Conservation (phyloP, 2,797 vertebrate species). For the Enteromius argenteus region DNA sequence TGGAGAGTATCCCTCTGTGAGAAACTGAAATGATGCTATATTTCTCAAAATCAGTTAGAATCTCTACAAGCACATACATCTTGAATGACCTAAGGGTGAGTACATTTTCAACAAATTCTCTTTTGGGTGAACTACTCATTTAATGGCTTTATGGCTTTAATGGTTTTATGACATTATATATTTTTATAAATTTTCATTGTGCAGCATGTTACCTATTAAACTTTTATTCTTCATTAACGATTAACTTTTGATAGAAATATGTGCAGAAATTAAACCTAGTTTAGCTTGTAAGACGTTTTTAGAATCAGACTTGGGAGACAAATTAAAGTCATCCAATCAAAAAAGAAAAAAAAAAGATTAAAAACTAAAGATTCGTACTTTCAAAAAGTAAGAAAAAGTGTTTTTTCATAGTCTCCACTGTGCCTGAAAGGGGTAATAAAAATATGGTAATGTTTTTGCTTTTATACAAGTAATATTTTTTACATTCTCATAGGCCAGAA, state of each 20-base stretch:
- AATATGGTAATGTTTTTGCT: not conserved
- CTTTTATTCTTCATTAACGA: not conserved
- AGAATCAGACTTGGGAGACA: not conserved
- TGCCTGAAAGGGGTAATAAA: not conserved
- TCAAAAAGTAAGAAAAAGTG: not conserved
- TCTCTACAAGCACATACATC: not conserved
- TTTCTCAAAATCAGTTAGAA: not conserved
- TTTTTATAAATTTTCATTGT: not conserved
- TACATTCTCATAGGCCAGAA: slow-evolving; percentile 87
- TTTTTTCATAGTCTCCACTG: not conserved
- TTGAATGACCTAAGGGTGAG: not conserved
- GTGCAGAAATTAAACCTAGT: not conserved
- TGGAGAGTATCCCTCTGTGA: not conserved
- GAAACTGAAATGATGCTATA: not conserved
- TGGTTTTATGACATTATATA: not conserved
- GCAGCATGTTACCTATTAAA: not conserved
- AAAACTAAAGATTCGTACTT: not conserved
- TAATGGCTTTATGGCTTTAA: too few relatives aligned
- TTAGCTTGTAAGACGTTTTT: not conserved
- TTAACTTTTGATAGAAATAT: not conserved
- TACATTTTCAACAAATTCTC: not conserved
- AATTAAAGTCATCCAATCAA: not conserved
- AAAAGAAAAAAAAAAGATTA: not conserved
- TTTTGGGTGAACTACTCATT: not conserved
- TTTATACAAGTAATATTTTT: not conserved